A percentile compares a stretch with the other conserved stretches of the same genome.
phyloP scores from a whole-genome alignment of 2,888 invertebrate genomes.

The Mesorhabditis sp. region DNA sequence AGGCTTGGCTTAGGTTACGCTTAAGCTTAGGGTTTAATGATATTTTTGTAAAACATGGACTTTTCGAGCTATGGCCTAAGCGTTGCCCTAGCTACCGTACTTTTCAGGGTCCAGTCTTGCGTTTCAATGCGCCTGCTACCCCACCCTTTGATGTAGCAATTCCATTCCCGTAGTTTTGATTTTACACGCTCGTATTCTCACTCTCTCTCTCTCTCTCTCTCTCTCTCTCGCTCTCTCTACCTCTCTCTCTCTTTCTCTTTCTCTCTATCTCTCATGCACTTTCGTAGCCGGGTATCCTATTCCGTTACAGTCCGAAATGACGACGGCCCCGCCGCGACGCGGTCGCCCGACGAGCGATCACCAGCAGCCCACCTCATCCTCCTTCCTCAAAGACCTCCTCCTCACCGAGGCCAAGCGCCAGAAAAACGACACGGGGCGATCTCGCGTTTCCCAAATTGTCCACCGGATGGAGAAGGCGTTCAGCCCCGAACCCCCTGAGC shows the following conservation, averaged over 20 bases:
- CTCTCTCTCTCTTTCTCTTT: background rate
- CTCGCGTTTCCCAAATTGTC: conserved; percentile 19
- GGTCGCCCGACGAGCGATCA: background rate
- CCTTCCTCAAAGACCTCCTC: conserved; percentile 1
- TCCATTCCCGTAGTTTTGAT: too few species aligned
- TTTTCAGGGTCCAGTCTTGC: too few species aligned
- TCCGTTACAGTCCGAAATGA: background rate
- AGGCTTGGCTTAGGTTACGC: too few species aligned
- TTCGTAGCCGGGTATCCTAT: background rate
- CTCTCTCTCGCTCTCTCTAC: background rate
- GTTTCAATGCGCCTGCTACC: too few species aligned
- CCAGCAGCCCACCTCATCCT: background rate
- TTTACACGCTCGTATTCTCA: too few species aligned
- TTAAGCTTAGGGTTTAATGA: too few species aligned
- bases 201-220: too few species aligned
- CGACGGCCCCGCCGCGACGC: background rate
- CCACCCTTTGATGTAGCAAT: too few species aligned
- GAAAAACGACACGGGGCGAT: background rate
- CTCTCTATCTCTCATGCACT: background rate
- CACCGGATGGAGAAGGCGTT: conserved; percentile 22
- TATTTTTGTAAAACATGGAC: too few species aligned
- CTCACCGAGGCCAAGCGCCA: background rate
- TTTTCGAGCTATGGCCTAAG: too few species aligned
- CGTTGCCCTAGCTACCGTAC: too few species aligned
- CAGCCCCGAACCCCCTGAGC: background rate